phyloP scores from a whole-genome alignment of 2,113 vertebrate species.

The Neolamprologus devosi region DNA sequence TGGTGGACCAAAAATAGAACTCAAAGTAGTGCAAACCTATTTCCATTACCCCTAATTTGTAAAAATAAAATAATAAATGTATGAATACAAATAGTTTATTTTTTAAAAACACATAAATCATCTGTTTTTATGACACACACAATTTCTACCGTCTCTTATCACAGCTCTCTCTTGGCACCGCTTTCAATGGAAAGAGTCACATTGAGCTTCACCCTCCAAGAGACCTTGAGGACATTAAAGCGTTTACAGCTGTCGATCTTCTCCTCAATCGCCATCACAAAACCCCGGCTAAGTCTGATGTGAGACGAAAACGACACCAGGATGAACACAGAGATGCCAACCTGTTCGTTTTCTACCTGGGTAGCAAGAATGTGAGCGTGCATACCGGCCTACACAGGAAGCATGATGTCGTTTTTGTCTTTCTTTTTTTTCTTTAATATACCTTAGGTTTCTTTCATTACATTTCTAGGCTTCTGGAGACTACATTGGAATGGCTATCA shows the following conservation, averaged over 20 bases:
- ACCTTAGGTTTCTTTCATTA: neutral
- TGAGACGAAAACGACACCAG: neutral
- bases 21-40: accelerated
- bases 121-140: neutral
- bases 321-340: constrained; percentile 11
- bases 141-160: neutral
- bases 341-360: constrained; percentile 83
- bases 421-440: accelerated
- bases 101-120: neutral
- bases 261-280: constrained; percentile 72
- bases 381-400: accelerated
- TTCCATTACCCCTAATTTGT: neutral
- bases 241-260: constrained; percentile 80
- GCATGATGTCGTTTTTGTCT: accelerated
- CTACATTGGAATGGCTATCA: constrained; percentile 81
- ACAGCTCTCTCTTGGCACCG: constrained; percentile 79
- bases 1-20: neutral
- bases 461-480: constrained; percentile 68
- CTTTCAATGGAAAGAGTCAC: constrained; percentile 79
- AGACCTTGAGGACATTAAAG: constrained; percentile 77
- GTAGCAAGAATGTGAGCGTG: constrained; percentile 75
- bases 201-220: constrained; percentile 78
- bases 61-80: neutral
- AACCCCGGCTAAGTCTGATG: neutral
- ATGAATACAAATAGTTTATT: neutral